These are phyloP conservation scores for Enteromius afrohamiltoni DNA, from an alignment of 2,797 vertebrate genomes.

Conservation along the genomic window DNA sequence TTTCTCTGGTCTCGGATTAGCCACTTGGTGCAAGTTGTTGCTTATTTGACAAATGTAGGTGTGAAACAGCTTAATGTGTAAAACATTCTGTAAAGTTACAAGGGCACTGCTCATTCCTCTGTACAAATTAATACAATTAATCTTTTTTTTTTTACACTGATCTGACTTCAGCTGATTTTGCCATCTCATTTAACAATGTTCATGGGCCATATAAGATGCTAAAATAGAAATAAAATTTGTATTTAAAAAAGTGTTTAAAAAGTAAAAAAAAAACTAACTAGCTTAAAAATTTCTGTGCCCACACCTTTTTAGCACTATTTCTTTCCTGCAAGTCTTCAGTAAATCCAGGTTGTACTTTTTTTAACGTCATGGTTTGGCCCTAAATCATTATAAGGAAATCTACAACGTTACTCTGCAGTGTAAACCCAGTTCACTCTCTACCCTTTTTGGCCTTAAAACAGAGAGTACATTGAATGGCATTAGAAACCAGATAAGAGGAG, in stretches of 20 bases:
- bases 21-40: conserved; percentile 4
- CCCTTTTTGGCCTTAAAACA: background rate
- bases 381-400: background rate
- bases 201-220: background rate
- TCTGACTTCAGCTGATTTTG: background rate
- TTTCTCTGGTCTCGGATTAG: background rate
- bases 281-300: too few species aligned
- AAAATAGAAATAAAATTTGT: background rate
- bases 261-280: background rate
- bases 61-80: conserved; percentile 20
- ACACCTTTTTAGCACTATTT: too few species aligned
- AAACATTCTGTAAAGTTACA: background rate
- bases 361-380: background rate
- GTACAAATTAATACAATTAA: background rate
- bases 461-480: background rate
- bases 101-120: background rate
- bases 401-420: background rate
- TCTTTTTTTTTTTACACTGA: background rate
- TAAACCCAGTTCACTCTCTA: background rate
- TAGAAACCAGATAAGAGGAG: background rate
- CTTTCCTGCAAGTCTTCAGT: too few species aligned
- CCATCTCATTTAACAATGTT: background rate
- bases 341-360: background rate
- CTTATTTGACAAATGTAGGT: conserved; percentile 1
- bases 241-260: background rate